Evolutionary conservation across 2,888 invertebrate species (phyloP), one percentile per base, ranked within the genome.

Genomic region (Pteria penguin): DNA sequence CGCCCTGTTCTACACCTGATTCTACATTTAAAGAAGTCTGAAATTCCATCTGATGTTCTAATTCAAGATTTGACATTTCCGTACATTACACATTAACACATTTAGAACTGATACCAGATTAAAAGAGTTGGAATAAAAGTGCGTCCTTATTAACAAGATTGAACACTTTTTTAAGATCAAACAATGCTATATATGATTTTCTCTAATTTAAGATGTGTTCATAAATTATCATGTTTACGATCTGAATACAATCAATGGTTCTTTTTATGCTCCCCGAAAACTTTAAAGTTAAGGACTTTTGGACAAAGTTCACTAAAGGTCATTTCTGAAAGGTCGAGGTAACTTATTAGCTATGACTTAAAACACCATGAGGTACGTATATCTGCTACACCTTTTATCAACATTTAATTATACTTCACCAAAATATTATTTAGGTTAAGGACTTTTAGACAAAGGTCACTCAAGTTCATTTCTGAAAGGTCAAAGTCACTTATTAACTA

Each of bases 81-180:
- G 24, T 65, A 72, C 18, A 72, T 31, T 61, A n/a, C 14, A 55
- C 36, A 18, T 18, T 55, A 65, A 55, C 31, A 4, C 52, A 24
- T 27, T 65, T 55, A 27, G 55, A 45, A 27, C 65, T 65, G 2
- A 65, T 22, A n/a, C 72, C 58, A 55, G 63, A 31, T 36, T 65
- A 57, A 2, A 58, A 45, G 22, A 72, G 29, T 27, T 65, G 65
- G 36, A 33, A 36, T 58, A 62, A 65, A 5, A 63, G 52, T 22
- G 55, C 32, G 22, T 63, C 58, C 29, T 67, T n/a, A 52, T 60
- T 31, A 8, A 73, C 61, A n/a, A 32, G 55, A 31, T 67, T 61
- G 45, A 73, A 73, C 22, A 67, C 67, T 31, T 73, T 66, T 2
- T 63, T 55, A n/a, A 73, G 52, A 31, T 67, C 73, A 4, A 73